These are phyloP conservation scores for Azorinus chamasolen DNA, from an alignment of 2,888 invertebrate genomes.

Conservation along the genomic window DNA sequence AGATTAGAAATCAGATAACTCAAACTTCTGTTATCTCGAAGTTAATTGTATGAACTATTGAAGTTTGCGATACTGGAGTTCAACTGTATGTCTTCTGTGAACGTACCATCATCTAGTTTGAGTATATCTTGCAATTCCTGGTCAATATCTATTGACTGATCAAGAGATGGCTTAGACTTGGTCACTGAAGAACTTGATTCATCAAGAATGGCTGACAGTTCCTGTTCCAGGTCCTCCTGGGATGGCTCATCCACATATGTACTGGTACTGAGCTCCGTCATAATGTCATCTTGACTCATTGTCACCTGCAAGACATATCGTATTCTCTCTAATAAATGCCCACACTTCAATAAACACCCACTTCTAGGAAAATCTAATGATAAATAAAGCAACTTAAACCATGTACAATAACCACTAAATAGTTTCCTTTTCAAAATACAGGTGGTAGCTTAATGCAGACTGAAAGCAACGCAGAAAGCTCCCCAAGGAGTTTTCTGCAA, in stretches of 20 bases:
- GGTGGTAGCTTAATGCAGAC: no score
- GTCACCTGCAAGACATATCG: conserved; percentile 38
- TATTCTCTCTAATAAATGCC: not conserved
- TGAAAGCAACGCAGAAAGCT: no score
- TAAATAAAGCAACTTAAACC: no score
- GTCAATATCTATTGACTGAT: not conserved
- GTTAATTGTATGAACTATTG: no score
- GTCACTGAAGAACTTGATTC: conserved; percentile 7
- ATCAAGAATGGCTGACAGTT: conserved; percentile 54
- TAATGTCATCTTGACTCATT: conserved; percentile 55
- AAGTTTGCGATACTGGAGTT: no score
- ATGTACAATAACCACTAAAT: no score
- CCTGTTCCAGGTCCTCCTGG: conserved; percentile 62
- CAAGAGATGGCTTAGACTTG: not conserved
- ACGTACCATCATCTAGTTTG: conserved; percentile 10
- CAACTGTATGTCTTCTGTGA: no score
- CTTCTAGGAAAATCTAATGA: no score
- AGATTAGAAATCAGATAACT: no score
- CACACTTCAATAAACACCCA: not conserved
- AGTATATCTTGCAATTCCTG: not conserved
- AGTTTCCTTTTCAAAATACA: no score
- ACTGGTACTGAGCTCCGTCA: conserved; percentile 35
- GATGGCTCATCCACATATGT: conserved; percentile 53
- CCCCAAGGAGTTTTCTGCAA: no score
- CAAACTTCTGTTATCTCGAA: no score